These are phyloP conservation scores for Rutpela maculata DNA, from an alignment of 2,888 invertebrate genomes.

Conservation along the genomic window DNA sequence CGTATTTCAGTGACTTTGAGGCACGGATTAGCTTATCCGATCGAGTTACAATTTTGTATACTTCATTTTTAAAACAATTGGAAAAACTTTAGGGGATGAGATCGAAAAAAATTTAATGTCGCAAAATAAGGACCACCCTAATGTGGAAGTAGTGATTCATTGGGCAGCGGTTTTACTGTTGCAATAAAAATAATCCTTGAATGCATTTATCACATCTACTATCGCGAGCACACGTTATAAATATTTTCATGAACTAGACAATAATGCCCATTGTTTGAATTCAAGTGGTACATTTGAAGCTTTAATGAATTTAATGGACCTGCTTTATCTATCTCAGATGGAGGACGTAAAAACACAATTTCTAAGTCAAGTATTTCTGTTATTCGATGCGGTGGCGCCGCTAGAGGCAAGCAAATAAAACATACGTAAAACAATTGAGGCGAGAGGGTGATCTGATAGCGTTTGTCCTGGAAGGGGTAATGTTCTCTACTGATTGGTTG, in stretches of 20 bases:
- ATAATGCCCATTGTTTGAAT: neutral
- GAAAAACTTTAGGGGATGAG: too few species aligned
- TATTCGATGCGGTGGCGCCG: conserved; percentile 61
- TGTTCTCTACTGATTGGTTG: conserved; percentile 70
- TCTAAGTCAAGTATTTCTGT: conserved; percentile 45
- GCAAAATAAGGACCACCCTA: too few species aligned
- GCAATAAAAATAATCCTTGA: neutral
- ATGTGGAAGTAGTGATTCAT: too few species aligned
- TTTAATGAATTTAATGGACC: conserved; percentile 24
- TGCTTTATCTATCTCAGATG: conserved; percentile 29
- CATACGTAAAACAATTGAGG: conserved; percentile 68
- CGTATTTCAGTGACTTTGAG: too few species aligned
- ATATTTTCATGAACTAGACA: neutral
- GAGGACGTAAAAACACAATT: conserved; percentile 41
- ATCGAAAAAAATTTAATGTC: too few species aligned
- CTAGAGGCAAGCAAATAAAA: conserved; percentile 64
- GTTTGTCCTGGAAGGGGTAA: conserved; percentile 63
- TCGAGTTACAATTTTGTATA: too few species aligned
- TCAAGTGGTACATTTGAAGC: conserved; percentile 10
- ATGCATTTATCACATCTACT: neutral
- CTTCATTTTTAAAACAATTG: too few species aligned
- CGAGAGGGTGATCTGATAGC: conserved; percentile 59
- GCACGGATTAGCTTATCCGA: too few species aligned
- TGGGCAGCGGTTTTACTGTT: too few species aligned
- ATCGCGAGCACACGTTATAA: neutral